A percentile compares a stretch with the other conserved stretches of the same genome.
Evolutionary conservation across 2,113 vertebrate species (phyloP).

Genomic region (Malurus elegans): DNA sequence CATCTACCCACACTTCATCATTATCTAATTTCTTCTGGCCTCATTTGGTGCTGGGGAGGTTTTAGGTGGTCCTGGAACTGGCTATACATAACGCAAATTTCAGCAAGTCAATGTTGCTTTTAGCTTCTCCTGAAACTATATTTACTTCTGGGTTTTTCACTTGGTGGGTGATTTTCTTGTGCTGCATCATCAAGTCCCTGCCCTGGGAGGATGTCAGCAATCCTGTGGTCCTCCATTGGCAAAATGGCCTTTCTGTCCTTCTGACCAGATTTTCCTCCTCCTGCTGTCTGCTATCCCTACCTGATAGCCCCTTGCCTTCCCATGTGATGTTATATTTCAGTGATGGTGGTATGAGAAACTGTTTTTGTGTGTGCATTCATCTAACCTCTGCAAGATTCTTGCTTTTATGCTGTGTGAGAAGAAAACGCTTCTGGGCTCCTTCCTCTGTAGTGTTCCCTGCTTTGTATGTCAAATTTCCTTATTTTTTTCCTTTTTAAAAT

Average conservation of each 20-base stretch:
- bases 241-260: not conserved
- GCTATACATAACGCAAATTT: not conserved
- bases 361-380: not conserved
- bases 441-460: not conserved
- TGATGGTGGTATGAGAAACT: accelerated
- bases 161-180: not conserved
- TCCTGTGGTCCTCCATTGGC: not conserved
- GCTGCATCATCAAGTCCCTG: not conserved
- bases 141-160: not conserved
- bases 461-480: not conserved
- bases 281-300: not conserved
- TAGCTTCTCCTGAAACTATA: not conserved
- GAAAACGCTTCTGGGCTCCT: not conserved
- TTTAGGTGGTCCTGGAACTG: not conserved
- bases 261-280: not conserved
- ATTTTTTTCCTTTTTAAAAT: not conserved
- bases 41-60: not conserved
- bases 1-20: not conserved
- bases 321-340: not conserved
- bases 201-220: not conserved
- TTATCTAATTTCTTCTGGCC: not conserved
- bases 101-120: not conserved
- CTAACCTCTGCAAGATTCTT: not conserved
- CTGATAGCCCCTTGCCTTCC: not conserved
- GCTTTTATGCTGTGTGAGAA: not conserved